Evolutionary conservation across 1,140 invertebrate species (phyloP).

Genomic region (Dufourea novaeangliae): DNA sequence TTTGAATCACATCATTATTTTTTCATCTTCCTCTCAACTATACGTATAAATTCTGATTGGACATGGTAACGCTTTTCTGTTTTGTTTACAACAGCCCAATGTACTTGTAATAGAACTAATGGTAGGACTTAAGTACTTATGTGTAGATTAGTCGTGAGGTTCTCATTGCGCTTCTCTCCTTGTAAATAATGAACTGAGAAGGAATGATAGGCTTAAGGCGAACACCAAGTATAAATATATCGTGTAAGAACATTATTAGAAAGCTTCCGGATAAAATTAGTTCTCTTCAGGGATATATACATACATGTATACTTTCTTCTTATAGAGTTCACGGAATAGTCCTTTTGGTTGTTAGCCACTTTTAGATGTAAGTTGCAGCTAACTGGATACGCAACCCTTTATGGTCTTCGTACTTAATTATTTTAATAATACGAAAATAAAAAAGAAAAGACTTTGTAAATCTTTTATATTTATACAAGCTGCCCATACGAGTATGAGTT

Average conservation of each 20-base stretch:
- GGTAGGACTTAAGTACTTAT: too few species aligned
- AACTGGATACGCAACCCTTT: not conserved
- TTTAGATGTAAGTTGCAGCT: constrained; percentile 9
- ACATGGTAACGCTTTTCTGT: too few species aligned
- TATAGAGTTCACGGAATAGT: constrained; percentile 8
- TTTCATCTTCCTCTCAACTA: too few species aligned
- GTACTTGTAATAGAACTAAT: too few species aligned
- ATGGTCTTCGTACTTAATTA: not conserved
- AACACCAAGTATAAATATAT: constrained; percentile 11
- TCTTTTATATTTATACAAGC: too few species aligned
- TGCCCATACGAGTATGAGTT: too few species aligned
- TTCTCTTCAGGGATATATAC: not conserved
- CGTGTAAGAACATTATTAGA: not conserved
- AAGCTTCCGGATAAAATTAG: not conserved
- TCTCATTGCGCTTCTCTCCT: not conserved
- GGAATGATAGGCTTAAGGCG: constrained; percentile 8
- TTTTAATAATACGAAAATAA: not conserved
- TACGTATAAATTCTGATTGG: too few species aligned
- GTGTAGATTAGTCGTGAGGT: not conserved
- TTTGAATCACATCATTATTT: too few species aligned
- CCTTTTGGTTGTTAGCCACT: not conserved
- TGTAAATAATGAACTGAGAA: constrained; percentile 25
- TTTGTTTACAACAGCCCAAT: too few species aligned
- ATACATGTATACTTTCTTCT: too few species aligned
- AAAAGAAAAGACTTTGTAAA: not conserved